Conservation (phyloP, 2,888 invertebrate species). For the Drosophila hawaiiensis region DNA sequence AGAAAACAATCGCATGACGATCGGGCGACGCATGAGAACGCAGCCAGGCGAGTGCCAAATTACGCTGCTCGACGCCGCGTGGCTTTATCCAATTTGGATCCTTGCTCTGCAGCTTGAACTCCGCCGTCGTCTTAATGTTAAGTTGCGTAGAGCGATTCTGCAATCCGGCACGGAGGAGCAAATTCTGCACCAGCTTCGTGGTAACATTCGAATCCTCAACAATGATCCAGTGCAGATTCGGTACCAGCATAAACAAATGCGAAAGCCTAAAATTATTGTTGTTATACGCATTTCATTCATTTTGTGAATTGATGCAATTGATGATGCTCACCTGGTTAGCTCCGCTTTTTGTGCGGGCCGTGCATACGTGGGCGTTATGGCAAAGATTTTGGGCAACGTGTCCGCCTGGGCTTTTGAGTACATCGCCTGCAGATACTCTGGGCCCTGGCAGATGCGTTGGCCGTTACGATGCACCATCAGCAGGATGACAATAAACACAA, state of each 20-base stretch:
- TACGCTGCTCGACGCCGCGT: conserved; percentile 96
- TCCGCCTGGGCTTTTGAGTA: conserved; percentile 67
- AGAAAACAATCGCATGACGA: conserved; percentile 91
- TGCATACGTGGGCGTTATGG: conserved; percentile 96
- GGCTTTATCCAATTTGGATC: conserved; percentile 92
- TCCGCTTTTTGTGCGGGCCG: conserved; percentile 97
- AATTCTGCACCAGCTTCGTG: conserved; percentile 88
- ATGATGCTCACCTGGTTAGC: conserved; percentile 89
- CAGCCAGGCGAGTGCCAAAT: conserved; percentile 93
- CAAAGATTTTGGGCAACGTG: conserved; percentile 90
- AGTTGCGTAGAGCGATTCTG: conserved; percentile 87
- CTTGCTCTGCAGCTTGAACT: conserved; percentile 88
- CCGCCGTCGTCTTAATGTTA: conserved; percentile 89
- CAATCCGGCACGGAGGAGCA: conserved; percentile 87
- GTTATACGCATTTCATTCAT: neutral
- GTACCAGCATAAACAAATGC: conserved; percentile 93
- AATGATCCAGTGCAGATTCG: conserved; percentile 96
- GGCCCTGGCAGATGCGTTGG: conserved; percentile 78
- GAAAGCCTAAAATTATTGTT: conserved; percentile 88
- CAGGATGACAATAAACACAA: conserved; percentile 79
- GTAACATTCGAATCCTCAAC: conserved; percentile 92
- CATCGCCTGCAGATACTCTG: conserved; percentile 77
- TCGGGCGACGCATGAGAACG: conserved; percentile 83
- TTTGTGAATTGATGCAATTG: neutral
- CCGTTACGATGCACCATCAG: conserved; percentile 83